Percentiles rank a stretch among this genome's conserved stretches.
phyloP scores from a whole-genome alignment of 1,140 invertebrate genomes.

The Drosophila saltans region DNA sequence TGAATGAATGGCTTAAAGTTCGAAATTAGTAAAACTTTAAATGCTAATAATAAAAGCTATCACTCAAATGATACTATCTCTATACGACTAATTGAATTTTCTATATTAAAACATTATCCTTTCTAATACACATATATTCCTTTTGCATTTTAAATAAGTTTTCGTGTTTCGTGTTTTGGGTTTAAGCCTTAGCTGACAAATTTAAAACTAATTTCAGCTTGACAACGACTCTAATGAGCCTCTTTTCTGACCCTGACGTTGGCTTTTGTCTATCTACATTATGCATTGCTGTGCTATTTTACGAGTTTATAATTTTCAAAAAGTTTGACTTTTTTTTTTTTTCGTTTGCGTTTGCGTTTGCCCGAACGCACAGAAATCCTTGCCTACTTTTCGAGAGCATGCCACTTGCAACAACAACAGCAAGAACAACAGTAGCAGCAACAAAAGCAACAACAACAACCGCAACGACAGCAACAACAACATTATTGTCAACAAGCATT shows the following conservation, averaged over 20 bases:
- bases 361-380: slow-evolving; percentile 19
- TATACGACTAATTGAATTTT: too few species aligned
- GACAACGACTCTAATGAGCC: slow-evolving; percentile 10
- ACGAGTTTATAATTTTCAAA: slow-evolving; percentile 11
- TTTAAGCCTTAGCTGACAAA: not conserved
- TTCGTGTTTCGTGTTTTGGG: too few species aligned
- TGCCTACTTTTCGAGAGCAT: slow-evolving; percentile 38
- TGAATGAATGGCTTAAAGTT: too few species aligned
- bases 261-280: slow-evolving; percentile 6
- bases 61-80: too few species aligned
- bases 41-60: too few species aligned
- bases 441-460: not conserved
- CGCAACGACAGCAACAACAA: not conserved
- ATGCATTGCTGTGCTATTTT: slow-evolving; percentile 1
- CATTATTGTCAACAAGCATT: slow-evolving; percentile 75
- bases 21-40: too few species aligned
- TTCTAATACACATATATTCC: too few species aligned
- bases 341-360: not conserved
- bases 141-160: too few species aligned
- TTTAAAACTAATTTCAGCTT: slow-evolving; percentile 3
- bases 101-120: too few species aligned
- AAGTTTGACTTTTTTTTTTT: not conserved
- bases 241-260: not conserved
- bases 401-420: slow-evolving; percentile 9
- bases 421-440: not conserved